phyloP scores from a whole-genome alignment of 2,113 vertebrate species.

The Xiphias gladius region DNA sequence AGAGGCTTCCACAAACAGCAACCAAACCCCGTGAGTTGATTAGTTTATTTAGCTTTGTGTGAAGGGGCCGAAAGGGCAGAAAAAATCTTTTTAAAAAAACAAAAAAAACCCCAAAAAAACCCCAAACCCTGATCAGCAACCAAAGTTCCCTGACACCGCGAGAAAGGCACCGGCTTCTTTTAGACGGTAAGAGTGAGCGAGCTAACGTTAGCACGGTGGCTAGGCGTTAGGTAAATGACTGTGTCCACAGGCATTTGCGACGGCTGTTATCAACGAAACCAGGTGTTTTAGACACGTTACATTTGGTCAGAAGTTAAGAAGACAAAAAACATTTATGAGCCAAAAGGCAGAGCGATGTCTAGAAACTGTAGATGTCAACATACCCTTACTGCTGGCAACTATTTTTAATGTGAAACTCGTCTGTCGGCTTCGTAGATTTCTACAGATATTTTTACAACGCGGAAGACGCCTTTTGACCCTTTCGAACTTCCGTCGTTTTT shows the following conservation, averaged over 20 bases:
- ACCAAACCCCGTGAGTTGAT: background rate
- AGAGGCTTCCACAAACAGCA: background rate
- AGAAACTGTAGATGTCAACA: background rate
- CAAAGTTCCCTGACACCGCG: constrained; percentile 2
- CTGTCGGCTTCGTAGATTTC: background rate
- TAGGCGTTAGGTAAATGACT: constrained; percentile 3
- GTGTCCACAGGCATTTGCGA: background rate
- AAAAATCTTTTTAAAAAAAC: no score
- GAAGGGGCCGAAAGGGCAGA: no score
- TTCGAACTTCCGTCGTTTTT: constrained; percentile 35
- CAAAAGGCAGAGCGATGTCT: background rate
- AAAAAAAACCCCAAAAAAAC: no score
- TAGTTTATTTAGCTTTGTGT: no score
- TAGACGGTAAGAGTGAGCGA: background rate
- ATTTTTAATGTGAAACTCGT: background rate
- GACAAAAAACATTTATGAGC: rapidly evolving
- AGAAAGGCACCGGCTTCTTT: constrained; percentile 4
- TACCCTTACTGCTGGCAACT: constrained; percentile 16
- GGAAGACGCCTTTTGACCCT: constrained; percentile 70
- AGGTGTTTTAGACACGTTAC: no score
- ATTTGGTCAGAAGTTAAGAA: background rate
- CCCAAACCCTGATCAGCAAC: background rate
- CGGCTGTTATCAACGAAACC: background rate
- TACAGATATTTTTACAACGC: constrained; percentile 49
- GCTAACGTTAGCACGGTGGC: constrained; percentile 62